Evolutionary conservation across 1,140 invertebrate genomes (phyloP), one percentile per base, ranked within the genome.

Genomic region (Drosophila paulistorum): DNA sequence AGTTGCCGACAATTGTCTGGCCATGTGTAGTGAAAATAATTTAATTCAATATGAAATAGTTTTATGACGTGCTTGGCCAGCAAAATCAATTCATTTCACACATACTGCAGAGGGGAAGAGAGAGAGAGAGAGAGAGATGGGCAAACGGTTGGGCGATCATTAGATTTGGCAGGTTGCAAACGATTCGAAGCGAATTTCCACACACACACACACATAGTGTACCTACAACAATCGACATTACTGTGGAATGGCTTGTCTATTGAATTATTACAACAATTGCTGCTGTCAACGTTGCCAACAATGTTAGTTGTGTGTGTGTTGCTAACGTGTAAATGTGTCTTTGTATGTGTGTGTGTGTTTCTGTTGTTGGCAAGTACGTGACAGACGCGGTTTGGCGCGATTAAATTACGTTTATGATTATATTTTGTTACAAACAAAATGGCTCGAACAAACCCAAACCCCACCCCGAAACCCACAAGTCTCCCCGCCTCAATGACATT

Each of bases 181-280:
- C 81, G 81, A 75, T 86, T 81, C 71, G 61, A 71, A 72, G 79
- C 74, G 80, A 89, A 80, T 87, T 87, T 86, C 77, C 37, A 39
- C 37, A 13, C 37, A 39, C 37, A 39, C 11, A 39, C 0, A 39
- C 3, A 39, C 66, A 87, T 64, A 54, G 68, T 51, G 45, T 51
- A 51, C 45, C 45, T 51, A 51, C 45, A 79, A 83, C 45, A 79
- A 83, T 79, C 75, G 80, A 83, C 71, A 87, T 79, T 90, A 87
- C 84, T 84, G 58, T 57, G 65, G 77, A 84, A 83, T 87, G 82
- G 82, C 73, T 90, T 90, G 85, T 87, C 71, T 78, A 90, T 90
- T 90, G 83, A 90, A 90, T 90, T 90, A 90, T 90, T 87, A 90
- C 87, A 90, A 90, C 87, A 80, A 80, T 90, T 90, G 87, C 80